phyloP scores from a whole-genome alignment of 64 coral and sea anemone genomes.

The Anthopleura sola region DNA sequence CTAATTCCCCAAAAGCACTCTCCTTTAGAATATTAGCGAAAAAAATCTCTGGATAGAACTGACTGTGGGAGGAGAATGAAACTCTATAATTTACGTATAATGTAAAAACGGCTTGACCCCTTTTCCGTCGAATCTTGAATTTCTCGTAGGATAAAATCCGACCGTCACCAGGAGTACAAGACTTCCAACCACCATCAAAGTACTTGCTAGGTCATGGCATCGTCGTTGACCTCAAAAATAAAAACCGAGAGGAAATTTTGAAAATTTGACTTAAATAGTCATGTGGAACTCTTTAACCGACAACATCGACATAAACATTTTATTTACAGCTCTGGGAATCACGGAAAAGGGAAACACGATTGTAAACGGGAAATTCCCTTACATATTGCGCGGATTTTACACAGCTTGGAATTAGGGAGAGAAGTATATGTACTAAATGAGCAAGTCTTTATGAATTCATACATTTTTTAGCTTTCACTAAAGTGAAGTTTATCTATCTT shows the following conservation, averaged over 20 bases:
- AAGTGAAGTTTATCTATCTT: neutral
- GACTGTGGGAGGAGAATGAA: neutral
- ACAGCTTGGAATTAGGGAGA: neutral
- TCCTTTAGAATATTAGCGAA: neutral
- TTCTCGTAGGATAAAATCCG: neutral
- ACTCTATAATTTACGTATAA: neutral
- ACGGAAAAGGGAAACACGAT: neutral
- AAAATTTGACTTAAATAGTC: neutral
- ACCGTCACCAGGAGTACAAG: neutral
- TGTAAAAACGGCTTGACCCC: neutral
- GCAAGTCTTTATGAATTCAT: neutral
- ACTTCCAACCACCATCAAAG: neutral
- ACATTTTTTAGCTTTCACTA: neutral
- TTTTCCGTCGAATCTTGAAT: constrained; percentile 10
- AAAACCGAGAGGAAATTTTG: neutral
- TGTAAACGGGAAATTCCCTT: neutral
- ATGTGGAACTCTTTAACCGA: neutral
- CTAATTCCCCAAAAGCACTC: neutral
- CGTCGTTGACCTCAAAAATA: neutral
- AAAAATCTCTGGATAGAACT: no score
- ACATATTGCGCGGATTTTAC: neutral
- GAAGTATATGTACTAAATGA: neutral
- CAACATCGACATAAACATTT: neutral
- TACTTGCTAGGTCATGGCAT: neutral
- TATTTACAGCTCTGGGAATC: neutral